phyloP scores from a whole-genome alignment of 53 echinoderm and acorn worm species.

The Paelopatides confundens region DNA sequence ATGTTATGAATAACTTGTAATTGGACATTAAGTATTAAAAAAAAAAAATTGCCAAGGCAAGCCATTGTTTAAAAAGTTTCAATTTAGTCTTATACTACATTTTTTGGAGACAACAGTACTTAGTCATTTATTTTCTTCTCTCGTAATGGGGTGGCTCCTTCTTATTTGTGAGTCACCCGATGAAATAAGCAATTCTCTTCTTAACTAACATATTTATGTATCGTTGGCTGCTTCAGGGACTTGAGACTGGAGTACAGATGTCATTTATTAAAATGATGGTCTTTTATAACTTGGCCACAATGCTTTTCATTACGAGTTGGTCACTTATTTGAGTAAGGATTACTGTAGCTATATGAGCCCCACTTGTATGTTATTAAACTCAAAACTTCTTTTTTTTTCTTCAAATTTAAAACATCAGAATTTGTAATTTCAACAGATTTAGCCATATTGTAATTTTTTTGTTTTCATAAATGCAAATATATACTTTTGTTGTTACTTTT shows the following conservation, averaged over 20 bases:
- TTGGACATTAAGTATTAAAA: too few relatives aligned
- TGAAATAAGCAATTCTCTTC: slow-evolving; percentile 9
- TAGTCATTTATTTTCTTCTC: slow-evolving; percentile 13
- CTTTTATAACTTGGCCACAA: too few relatives aligned
- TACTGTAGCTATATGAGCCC: background rate
- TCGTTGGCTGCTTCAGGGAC: slow-evolving; percentile 12
- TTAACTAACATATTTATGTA: background rate
- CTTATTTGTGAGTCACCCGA: background rate
- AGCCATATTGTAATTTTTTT: slow-evolving; percentile 31
- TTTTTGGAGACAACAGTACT: slow-evolving; percentile 26
- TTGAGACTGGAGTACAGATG: background rate
- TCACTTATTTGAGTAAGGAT: background rate
- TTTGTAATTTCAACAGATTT: slow-evolving; percentile 25
- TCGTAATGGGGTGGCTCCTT: background rate
- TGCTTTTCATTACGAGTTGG: too few relatives aligned
- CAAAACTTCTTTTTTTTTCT: background rate
- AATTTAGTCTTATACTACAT: slow-evolving; percentile 3
- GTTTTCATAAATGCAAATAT: slow-evolving; percentile 17
- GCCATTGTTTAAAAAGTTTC: background rate
- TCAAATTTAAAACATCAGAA: slow-evolving; percentile 22
- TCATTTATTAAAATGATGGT: too few relatives aligned
- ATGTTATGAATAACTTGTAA: background rate
- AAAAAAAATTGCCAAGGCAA: slow-evolving; percentile 28
- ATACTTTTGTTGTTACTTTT: background rate
- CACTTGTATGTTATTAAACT: slow-evolving; percentile 5